Conservation (phyloP, 1,140 invertebrate genomes). For the Acromyrmex charruanus region DNA sequence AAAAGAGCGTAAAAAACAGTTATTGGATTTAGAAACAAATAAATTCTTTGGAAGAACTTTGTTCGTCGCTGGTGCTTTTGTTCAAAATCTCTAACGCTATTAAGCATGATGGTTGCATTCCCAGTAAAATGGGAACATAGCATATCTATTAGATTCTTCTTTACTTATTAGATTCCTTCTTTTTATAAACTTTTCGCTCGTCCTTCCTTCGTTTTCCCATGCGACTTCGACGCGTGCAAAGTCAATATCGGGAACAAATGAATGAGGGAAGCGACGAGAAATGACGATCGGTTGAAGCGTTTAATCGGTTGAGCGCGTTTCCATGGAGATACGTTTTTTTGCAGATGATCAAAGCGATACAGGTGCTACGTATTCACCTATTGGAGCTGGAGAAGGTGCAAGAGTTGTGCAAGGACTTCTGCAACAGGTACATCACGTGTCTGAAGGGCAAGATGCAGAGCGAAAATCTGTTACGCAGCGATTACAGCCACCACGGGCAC, state of each 20-base stretch:
- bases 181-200: not conserved
- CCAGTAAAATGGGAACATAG: too few relatives aligned
- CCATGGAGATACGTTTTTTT: conserved; percentile 50
- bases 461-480: conserved; percentile 94
- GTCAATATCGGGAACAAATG: not conserved
- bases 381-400: conserved; percentile 98
- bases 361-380: conserved; percentile 98
- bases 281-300: conserved; percentile 22
- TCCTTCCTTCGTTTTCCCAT: not conserved
- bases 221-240: too few relatives aligned
- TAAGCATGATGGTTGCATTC: too few relatives aligned
- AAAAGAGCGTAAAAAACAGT: too few relatives aligned
- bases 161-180: too few relatives aligned
- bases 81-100: not conserved
- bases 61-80: not conserved
- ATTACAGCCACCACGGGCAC: conserved; percentile 89
- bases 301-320: not conserved
- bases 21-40: too few relatives aligned
- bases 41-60: too few relatives aligned
- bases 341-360: conserved; percentile 98
- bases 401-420: conserved; percentile 98
- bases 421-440: conserved; percentile 97
- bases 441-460: conserved; percentile 99
- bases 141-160: too few relatives aligned
- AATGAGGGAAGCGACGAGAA: not conserved